A percentile compares a stretch with the other conserved stretches of the same genome.
phyloP scores from a whole-genome alignment of 2,797 vertebrate species.

The Borostomias antarcticus region DNA sequence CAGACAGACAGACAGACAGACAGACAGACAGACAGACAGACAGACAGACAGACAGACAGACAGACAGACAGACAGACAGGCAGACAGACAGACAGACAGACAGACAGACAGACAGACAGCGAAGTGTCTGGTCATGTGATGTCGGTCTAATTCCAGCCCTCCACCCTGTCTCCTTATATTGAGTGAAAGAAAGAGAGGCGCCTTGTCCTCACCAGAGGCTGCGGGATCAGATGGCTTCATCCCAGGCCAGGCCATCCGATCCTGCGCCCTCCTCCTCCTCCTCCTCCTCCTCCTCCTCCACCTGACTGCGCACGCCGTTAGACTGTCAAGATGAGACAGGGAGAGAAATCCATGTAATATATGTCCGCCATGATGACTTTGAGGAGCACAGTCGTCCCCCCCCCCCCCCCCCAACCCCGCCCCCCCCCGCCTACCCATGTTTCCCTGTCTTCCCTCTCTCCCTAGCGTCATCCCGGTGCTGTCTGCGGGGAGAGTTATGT shows the following conservation, averaged over 20 bases:
- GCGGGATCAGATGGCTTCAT: conserved; percentile 77
- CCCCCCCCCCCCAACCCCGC: conserved; percentile 48
- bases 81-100: no score
- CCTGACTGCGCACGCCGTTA: conserved; percentile 47
- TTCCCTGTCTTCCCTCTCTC: conserved; percentile 37
- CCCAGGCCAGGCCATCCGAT: conserved; percentile 74
- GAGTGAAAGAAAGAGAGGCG: conserved; percentile 65
- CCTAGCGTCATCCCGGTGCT: conserved; percentile 63
- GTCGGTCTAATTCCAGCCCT: conserved; percentile 47
- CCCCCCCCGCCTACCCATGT: conserved; percentile 19
- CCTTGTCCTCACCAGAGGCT: conserved; percentile 68
- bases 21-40: neutral
- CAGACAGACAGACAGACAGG: no score
- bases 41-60: conserved; percentile 15
- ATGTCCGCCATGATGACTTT: conserved; percentile 71
- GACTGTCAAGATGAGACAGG: conserved; percentile 64
- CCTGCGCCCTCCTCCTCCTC: conserved; percentile 65
- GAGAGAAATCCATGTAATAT: conserved; percentile 72
- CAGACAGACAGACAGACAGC: conserved; percentile 42
- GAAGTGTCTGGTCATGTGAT: conserved; percentile 33
- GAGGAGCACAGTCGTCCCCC: conserved; percentile 65
- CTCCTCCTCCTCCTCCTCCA: conserved; percentile 59
- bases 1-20: conserved; percentile 33
- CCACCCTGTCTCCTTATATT: conserved; percentile 67
- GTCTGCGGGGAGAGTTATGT: conserved; percentile 72